phyloP scores from a whole-genome alignment of 37 sponge, comb jelly and placozoan species.

The Bolinopsis microptera region DNA sequence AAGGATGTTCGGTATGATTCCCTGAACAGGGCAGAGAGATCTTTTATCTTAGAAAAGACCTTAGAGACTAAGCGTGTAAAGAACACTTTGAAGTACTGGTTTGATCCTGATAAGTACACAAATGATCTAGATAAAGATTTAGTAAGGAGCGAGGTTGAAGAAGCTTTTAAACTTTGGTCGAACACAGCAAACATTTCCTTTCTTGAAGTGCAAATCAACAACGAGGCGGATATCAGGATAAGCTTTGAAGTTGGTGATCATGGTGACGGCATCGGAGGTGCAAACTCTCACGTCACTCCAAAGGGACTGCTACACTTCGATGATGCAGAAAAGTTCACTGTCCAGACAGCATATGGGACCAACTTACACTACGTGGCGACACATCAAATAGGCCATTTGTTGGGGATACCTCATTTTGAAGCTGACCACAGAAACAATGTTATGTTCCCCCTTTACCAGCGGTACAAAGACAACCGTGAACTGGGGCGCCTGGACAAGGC shows the following conservation, averaged over 20 bases:
- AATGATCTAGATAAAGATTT: background rate
- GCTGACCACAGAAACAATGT: background rate
- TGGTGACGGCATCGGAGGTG: background rate
- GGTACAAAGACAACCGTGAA: background rate
- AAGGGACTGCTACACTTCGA: background rate
- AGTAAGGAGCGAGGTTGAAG: background rate
- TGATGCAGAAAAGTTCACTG: background rate
- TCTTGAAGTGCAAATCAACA: background rate
- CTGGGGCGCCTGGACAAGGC: background rate
- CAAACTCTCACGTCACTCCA: background rate
- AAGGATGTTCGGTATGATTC: background rate
- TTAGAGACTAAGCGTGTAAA: background rate
- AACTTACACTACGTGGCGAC: background rate
- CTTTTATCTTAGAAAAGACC: background rate
- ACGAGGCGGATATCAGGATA: background rate
- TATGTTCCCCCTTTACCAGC: background rate
- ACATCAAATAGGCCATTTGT: background rate
- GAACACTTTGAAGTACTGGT: background rate
- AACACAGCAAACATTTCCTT: background rate
- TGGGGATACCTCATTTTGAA: background rate
- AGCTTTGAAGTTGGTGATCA: background rate
- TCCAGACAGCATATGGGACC: background rate
- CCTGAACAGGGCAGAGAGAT: background rate
- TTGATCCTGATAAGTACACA: background rate
- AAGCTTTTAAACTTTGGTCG: background rate